Base-by-base conservation (phyloP, 1,140 invertebrate species). In the Pseudomyrmex sp. region DNA sequence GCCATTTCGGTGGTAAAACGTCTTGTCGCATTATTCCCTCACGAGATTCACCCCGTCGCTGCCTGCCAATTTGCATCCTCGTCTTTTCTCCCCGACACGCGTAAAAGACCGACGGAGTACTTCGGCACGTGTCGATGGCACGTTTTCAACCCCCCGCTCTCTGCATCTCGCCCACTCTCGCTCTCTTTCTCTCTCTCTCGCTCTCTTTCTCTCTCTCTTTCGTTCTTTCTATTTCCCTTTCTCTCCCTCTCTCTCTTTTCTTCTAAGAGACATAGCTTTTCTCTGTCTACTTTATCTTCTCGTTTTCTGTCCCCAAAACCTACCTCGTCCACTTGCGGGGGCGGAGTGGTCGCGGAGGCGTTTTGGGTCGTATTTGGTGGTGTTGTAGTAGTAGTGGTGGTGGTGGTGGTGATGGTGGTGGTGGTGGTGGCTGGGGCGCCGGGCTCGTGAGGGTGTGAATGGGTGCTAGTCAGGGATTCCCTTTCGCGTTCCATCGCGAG, bases 401-500 rank as follows among this genome's bases (percentile, higher is more conserved):
- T 88, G 77, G 84, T 91, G 87, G 88, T 87, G 85, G 88, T 89
- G 83, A 75, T 89, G 85, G 87, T 86, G 79, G 73, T 87, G 73
- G 84, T 91, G 84, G 90, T 86, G 77, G 89, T 87, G 83, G 88
- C 89, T 87, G 86, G 85, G 87, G 84, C 86, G 84, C 90, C 88
- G 89, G 88, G 74, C 87, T 91, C 91, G 84, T 92, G 92, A 88
- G 91, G 89, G 88, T 94, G 93, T 92, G 93, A 91, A 89, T 92
- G 92, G 88, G 92, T 92, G 89, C 90, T 92, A 93, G 93, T 92
- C 82, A 94, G 94, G 92, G 95, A 95, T 88, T 96, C 95, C 74
- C 96, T 95, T 91, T 96, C 96, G 75, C 95, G 94, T 90, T 96
- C 97, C 93, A 96, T 95, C 52, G 97, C 97, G 90, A 98, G 95